Conservation (phyloP, 2,113 vertebrate genomes). For the Pangasianodon gigas region DNA sequence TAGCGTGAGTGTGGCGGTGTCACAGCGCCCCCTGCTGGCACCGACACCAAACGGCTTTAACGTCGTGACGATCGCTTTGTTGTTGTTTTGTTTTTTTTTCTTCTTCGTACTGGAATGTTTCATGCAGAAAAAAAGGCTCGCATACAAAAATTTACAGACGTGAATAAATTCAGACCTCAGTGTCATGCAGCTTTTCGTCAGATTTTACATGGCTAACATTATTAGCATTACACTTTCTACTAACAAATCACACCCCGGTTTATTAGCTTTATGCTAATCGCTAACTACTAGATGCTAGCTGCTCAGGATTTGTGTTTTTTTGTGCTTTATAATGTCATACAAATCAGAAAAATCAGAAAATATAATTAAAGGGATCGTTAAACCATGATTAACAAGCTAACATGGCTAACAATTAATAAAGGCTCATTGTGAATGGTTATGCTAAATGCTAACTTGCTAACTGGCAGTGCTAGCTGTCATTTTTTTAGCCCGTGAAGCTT, state of each 20-base stretch:
- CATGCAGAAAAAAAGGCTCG: conserved; percentile 10
- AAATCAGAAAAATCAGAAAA: background rate
- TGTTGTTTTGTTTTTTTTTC: background rate
- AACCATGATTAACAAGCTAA: background rate
- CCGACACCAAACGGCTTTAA: background rate
- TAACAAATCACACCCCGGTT: no score
- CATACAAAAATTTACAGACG: background rate
- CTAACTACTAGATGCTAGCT: background rate
- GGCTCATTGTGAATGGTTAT: background rate
- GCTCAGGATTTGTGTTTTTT: background rate
- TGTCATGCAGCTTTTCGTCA: conserved; percentile 1
- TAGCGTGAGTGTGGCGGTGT: conserved; percentile 41
- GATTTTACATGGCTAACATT: background rate
- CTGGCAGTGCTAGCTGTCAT: background rate
- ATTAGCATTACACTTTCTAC: background rate
- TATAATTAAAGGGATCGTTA: background rate
- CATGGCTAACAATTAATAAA: background rate
- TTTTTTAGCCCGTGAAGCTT: background rate
- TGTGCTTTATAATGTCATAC: background rate
- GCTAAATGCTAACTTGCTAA: background rate
- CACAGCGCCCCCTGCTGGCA: conserved; percentile 52
- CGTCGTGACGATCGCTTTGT: background rate
- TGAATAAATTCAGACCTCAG: background rate
- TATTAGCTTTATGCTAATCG: background rate
- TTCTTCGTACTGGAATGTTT: background rate